Conservation (phyloP, 2,113 vertebrate species). For the Rallus limicola region DNA sequence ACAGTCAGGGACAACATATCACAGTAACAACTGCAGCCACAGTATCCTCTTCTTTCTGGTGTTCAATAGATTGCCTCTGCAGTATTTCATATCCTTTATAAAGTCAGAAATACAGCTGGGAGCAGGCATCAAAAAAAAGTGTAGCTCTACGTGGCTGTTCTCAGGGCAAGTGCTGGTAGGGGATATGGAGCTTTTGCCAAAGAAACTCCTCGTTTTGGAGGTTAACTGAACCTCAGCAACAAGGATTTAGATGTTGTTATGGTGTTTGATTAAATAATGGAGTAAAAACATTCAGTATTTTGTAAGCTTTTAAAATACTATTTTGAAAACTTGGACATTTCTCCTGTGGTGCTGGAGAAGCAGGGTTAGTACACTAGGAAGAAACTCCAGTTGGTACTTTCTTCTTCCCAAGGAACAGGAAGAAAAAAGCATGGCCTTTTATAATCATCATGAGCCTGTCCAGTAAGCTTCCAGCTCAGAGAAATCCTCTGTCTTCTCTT, state of each 20-base stretch:
- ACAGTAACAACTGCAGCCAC: constrained; percentile 24
- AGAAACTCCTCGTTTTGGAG: background rate
- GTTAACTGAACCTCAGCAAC: background rate
- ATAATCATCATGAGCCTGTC: background rate
- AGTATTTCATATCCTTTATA: background rate
- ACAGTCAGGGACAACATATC: constrained; percentile 61
- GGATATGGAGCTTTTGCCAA: background rate
- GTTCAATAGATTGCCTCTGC: background rate
- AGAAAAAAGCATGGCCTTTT: background rate
- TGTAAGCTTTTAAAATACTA: background rate
- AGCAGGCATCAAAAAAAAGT: background rate
- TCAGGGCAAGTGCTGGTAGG: background rate
- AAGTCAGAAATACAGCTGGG: background rate
- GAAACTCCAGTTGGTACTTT: background rate
- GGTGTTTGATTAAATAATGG: background rate
- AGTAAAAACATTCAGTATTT: background rate
- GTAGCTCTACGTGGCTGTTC: background rate
- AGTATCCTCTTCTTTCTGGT: constrained; percentile 15
- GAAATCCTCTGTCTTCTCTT: background rate
- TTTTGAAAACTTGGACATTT: background rate
- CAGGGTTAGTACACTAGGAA: background rate
- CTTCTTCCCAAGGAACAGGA: background rate
- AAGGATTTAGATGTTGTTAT: background rate
- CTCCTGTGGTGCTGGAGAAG: background rate
- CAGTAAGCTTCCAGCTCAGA: background rate